A percentile compares a stretch with the other conserved stretches of the same genome.
Conservation (phyloP, 2,888 invertebrate genomes). For the Hirudinaria manillensis region DNA sequence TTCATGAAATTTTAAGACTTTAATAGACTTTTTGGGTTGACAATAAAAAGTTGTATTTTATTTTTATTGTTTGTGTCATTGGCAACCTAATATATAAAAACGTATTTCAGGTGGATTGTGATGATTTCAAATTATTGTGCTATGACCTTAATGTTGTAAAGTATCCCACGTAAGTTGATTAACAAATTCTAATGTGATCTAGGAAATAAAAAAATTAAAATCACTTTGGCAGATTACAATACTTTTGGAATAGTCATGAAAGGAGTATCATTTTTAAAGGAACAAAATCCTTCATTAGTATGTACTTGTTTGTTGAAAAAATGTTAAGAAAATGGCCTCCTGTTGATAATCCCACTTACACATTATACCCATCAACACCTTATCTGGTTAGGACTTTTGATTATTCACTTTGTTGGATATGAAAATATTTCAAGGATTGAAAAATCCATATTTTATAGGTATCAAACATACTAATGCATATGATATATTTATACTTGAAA, state of each 20-base stretch:
- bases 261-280: not conserved
- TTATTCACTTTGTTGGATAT: too few species aligned
- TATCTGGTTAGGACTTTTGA: too few species aligned
- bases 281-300: not conserved
- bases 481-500: not conserved
- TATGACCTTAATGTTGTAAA: not conserved
- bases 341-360: too few species aligned
- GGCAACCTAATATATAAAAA: too few species aligned
- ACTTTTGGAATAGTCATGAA: not conserved
- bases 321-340: not conserved
- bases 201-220: not conserved
- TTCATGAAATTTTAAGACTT: too few species aligned
- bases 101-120: not conserved
- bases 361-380: too few species aligned
- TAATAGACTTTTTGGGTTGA: too few species aligned
- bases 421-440: too few species aligned
- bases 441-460: too few species aligned
- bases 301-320: not conserved
- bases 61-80: too few species aligned
- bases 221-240: constrained; percentile 1
- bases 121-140: not conserved
- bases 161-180: not conserved
- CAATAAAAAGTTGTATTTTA: too few species aligned
- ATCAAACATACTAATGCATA: not conserved
- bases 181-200: not conserved